Percentiles rank a stretch among this genome's conserved stretches.
These are phyloP conservation scores for Saguinus midas DNA, from an alignment of 2,113 vertebrate species.

Conservation along the genomic window DNA sequence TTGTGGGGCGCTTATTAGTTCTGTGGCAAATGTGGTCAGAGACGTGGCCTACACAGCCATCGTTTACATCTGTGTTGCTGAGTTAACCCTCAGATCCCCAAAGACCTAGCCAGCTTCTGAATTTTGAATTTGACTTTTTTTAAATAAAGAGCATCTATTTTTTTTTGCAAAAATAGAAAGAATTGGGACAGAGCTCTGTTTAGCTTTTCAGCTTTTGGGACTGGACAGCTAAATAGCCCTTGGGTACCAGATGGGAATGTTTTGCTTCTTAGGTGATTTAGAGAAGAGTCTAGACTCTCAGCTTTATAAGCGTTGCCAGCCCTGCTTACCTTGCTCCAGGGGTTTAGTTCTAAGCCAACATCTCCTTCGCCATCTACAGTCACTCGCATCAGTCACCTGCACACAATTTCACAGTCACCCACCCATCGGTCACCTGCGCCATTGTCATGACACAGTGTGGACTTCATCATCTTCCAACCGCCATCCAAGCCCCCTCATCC, in stretches of 20 bases:
- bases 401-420: not conserved
- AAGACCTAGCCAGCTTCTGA: constrained; percentile 71
- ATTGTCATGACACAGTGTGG: not conserved
- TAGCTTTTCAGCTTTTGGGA: not conserved
- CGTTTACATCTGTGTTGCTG: constrained; percentile 49
- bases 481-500: not conserved
- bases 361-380: not conserved
- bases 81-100: constrained; percentile 52
- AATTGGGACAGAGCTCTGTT: constrained; percentile 41
- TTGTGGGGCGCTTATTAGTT: not conserved
- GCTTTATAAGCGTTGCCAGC: constrained; percentile 29
- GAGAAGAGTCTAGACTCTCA: not conserved
- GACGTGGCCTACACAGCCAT: not conserved
- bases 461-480: not conserved
- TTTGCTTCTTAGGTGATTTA: constrained; percentile 58
- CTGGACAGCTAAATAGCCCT: constrained; percentile 6
- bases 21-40: not conserved
- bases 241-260: constrained; percentile 35
- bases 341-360: not conserved
- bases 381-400: not conserved
- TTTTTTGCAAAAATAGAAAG: constrained; percentile 51
- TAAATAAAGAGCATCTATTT: constrained; percentile 54
- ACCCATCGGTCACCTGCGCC: not conserved
- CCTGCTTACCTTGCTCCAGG: constrained; percentile 30
- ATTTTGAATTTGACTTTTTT: constrained; percentile 32